Conservation (phyloP, 2,888 invertebrate genomes). For the Harpalus rufipes region DNA sequence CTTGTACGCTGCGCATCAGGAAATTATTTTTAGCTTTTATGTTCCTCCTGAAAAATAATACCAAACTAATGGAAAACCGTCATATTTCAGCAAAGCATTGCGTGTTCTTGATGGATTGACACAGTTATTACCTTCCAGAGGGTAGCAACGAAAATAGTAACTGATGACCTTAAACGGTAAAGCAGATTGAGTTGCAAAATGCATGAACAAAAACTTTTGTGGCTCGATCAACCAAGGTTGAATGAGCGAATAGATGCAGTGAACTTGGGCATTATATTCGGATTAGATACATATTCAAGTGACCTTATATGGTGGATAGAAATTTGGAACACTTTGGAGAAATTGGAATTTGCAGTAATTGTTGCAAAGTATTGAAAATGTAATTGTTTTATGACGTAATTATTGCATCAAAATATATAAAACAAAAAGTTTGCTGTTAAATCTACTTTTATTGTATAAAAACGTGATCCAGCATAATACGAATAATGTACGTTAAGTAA, state of each 20-base stretch:
- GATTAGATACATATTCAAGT: not conserved
- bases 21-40: constrained; percentile 38
- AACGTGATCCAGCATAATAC: too few species aligned
- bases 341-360: not conserved
- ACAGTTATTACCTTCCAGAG: constrained; percentile 2
- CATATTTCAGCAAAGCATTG: constrained; percentile 3
- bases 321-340: not conserved
- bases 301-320: not conserved
- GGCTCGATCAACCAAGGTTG: constrained; percentile 9
- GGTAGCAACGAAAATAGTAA: not conserved
- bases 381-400: not conserved
- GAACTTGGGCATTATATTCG: constrained; percentile 25
- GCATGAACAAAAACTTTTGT: not conserved
- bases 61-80: constrained; percentile 17
- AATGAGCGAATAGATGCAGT: constrained; percentile 6
- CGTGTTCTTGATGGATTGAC: constrained; percentile 30
- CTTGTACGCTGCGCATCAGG: not conserved
- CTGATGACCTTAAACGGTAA: not conserved
- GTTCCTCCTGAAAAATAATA: constrained; percentile 14
- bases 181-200: not conserved
- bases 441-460: too few species aligned
- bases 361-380: not conserved
- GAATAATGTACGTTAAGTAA: too few species aligned
- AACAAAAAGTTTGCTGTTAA: too few species aligned
- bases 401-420: too few species aligned